Percentiles rank a stretch among this genome's conserved stretches.
These are phyloP conservation scores for Hipparchia semele DNA, from an alignment of 2,888 invertebrate species.

Conservation along the genomic window DNA sequence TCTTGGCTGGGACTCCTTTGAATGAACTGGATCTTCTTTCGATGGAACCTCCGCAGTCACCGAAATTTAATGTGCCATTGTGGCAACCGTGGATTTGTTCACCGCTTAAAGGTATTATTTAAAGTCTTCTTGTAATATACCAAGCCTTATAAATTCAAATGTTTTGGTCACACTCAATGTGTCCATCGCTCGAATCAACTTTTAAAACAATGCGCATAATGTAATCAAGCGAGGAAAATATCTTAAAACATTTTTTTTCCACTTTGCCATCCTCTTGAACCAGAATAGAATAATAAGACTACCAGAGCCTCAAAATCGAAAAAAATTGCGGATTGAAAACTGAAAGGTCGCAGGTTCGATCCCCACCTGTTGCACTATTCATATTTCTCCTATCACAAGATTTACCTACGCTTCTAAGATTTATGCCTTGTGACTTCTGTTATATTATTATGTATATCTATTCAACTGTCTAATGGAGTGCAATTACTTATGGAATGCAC, in stretches of 20 bases:
- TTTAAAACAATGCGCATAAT: conserved; percentile 2
- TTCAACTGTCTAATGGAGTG: too few relatives aligned
- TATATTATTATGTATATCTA: background rate
- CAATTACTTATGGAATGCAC: too few relatives aligned
- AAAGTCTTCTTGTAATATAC: background rate
- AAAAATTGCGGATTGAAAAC: too few relatives aligned
- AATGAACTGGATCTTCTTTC: conserved; percentile 61
- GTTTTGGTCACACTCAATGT: background rate
- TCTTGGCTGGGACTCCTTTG: conserved; percentile 71
- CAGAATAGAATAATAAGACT: background rate
- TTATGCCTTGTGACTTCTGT: background rate
- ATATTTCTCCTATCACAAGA: too few relatives aligned
- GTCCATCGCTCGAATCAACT: background rate
- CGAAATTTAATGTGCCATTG: conserved; percentile 76
- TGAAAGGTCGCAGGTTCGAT: too few relatives aligned
- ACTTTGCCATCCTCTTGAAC: background rate
- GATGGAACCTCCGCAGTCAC: conserved; percentile 80
- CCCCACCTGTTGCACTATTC: too few relatives aligned
- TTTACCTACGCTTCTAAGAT: background rate
- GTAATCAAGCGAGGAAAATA: background rate
- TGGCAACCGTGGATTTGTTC: conserved; percentile 80
- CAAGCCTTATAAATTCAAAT: background rate
- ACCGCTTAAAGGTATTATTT: conserved; percentile 65
- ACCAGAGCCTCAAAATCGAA: too few relatives aligned
- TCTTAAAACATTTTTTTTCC: background rate